These are phyloP conservation scores for Xyliphius kryptos DNA, from an alignment of 2,113 vertebrate genomes.

Conservation along the genomic window DNA sequence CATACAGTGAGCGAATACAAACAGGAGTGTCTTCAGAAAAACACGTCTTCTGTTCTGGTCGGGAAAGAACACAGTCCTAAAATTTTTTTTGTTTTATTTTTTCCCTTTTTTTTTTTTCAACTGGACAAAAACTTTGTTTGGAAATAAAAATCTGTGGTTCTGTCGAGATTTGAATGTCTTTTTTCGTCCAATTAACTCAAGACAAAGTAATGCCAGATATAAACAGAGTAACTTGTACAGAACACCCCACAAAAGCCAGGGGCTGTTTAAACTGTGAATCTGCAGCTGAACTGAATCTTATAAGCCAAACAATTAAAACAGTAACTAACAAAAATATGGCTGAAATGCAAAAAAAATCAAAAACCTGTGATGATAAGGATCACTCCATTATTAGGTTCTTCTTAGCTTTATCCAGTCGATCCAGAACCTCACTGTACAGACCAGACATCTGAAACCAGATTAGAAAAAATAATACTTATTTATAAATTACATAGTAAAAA, in stretches of 20 bases:
- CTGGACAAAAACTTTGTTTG: constrained; percentile 73
- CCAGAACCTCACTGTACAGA: constrained; percentile 74
- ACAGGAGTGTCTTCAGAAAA: constrained; percentile 65
- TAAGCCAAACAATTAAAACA: too few species aligned
- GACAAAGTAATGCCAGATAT: too few species aligned
- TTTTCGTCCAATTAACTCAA: too few species aligned
- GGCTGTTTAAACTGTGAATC: too few species aligned
- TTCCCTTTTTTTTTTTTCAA: constrained; percentile 47
- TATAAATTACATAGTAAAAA: too few species aligned
- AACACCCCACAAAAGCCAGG: too few species aligned
- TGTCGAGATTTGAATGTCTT: constrained; percentile 57
- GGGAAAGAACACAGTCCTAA: constrained; percentile 63
- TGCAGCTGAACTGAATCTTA: too few species aligned
- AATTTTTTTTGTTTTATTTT: constrained; percentile 39
- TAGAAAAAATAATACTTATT: too few species aligned
- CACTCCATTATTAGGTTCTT: constrained; percentile 50
- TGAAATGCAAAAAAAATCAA: too few species aligned
- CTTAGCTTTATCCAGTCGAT: constrained; percentile 69
- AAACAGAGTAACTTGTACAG: too few species aligned
- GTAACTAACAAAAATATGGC: too few species aligned
- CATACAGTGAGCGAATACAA: constrained; percentile 75
- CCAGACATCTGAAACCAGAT: constrained; percentile 31
- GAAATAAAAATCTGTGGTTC: constrained; percentile 74
- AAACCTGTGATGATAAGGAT: too few species aligned
- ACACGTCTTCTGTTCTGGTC: constrained; percentile 62